These are phyloP conservation scores for Pseudocheirus occidentalis DNA, from an alignment of 2,797 vertebrate species.

Conservation along the genomic window DNA sequence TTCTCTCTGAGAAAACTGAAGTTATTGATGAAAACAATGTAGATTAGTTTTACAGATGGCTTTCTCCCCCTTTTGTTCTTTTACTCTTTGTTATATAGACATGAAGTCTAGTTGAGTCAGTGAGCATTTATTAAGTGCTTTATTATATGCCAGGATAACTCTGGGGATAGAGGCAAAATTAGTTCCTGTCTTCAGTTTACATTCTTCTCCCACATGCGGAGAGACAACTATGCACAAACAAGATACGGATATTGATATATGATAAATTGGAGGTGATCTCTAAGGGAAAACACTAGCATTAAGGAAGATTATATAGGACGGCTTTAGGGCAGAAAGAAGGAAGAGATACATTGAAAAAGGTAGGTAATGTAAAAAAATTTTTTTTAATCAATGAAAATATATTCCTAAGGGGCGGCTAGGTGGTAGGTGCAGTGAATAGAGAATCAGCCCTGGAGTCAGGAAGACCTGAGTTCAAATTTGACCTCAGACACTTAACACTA, in stretches of 20 bases:
- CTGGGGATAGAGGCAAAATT: not conserved
- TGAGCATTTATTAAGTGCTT: not conserved
- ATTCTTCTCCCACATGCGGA: not conserved
- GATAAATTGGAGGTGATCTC: not conserved
- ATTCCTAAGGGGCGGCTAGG: not conserved
- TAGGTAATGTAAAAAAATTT: not conserved
- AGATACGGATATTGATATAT: not conserved
- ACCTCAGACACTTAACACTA: too few species aligned
- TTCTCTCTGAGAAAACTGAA: not conserved
- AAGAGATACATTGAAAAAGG: not conserved
- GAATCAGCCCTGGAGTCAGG: too few species aligned
- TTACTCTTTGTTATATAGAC: not conserved
- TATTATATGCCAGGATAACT: not conserved
- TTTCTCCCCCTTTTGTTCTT: not conserved
- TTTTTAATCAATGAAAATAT: not conserved
- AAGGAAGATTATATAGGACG: not conserved
- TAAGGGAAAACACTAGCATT: not conserved
- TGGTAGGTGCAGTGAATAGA: too few species aligned
- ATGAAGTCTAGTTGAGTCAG: not conserved
- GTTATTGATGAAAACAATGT: not conserved
- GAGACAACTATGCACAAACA: not conserved
- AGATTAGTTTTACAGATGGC: not conserved
- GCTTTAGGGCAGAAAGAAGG: not conserved
- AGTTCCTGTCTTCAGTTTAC: not conserved
- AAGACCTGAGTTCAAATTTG: too few species aligned